phyloP scores from a whole-genome alignment of 2,113 vertebrate genomes.

The Scomber scombrus region DNA sequence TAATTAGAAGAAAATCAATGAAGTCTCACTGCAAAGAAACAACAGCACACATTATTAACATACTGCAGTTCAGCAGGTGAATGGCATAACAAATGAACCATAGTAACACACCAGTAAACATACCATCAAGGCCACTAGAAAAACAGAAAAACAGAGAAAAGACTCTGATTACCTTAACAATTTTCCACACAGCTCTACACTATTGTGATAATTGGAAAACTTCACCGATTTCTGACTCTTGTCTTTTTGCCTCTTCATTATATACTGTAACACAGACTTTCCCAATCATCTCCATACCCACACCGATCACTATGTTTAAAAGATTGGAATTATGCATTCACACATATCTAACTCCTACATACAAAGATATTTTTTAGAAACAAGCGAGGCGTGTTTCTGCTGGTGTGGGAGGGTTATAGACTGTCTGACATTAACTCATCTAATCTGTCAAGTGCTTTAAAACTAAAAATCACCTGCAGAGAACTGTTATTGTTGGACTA shows the following conservation, averaged over 20 bases:
- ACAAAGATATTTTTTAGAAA: neutral
- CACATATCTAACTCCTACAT: conserved; percentile 4
- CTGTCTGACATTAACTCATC: neutral
- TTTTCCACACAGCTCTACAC: neutral
- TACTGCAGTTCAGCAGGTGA: neutral
- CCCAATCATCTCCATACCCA: neutral
- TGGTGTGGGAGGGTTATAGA: conserved; percentile 4
- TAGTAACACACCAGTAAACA: neutral
- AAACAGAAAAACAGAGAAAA: too few species aligned
- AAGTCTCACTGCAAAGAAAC: neutral
- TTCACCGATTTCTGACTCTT: neutral
- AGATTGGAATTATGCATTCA: conserved; percentile 5
- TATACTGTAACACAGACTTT: neutral
- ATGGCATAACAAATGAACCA: neutral
- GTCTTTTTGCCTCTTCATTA: neutral
- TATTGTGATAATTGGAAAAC: neutral
- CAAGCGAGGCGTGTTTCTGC: neutral
- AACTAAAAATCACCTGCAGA: neutral
- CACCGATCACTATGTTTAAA: conserved; percentile 1
- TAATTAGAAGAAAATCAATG: neutral
- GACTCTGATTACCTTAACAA: neutral
- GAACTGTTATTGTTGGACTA: neutral
- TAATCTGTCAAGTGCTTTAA: conserved; percentile 15
- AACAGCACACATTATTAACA: neutral
- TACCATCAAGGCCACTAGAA: too few species aligned